Conservation (phyloP, 2,797 vertebrate species). For the Sebastes nivosus region DNA sequence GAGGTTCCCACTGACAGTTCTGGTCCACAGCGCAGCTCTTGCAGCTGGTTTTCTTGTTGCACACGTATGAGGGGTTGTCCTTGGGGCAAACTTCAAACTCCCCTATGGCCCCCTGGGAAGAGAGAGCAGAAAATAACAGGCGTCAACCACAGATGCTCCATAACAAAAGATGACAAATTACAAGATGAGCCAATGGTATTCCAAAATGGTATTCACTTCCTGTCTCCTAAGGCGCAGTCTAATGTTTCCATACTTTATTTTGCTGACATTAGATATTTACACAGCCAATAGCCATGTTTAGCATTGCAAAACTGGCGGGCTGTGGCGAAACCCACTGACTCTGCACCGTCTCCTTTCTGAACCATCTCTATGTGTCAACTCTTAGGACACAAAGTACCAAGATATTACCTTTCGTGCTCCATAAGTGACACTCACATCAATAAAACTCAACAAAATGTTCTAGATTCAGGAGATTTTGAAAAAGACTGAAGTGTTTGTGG, state of each 20-base stretch:
- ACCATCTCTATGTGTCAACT: no score
- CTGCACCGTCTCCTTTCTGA: no score
- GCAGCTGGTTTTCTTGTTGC: constrained; percentile 97
- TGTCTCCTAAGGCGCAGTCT: background rate
- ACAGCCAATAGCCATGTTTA: fast-evolving
- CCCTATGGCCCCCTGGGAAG: constrained; percentile 83
- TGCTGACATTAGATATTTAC: no score
- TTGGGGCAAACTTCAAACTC: constrained; percentile 89
- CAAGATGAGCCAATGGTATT: background rate
- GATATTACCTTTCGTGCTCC: background rate
- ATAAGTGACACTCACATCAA: background rate
- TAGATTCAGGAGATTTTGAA: no score
- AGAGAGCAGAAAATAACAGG: background rate
- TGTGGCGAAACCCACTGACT: fast-evolving
- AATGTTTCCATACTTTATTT: background rate
- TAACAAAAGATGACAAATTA: background rate
- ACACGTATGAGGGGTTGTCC: constrained; percentile 92
- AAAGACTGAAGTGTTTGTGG: background rate
- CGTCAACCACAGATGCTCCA: background rate
- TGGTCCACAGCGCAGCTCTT: constrained; percentile 97
- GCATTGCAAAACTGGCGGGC: no score
- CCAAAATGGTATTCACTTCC: no score
- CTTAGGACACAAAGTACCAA: background rate
- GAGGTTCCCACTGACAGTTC: constrained; percentile 97
- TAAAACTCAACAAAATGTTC: no score